phyloP scores from a whole-genome alignment of 2,797 vertebrate genomes.

The Hydrophis major region DNA sequence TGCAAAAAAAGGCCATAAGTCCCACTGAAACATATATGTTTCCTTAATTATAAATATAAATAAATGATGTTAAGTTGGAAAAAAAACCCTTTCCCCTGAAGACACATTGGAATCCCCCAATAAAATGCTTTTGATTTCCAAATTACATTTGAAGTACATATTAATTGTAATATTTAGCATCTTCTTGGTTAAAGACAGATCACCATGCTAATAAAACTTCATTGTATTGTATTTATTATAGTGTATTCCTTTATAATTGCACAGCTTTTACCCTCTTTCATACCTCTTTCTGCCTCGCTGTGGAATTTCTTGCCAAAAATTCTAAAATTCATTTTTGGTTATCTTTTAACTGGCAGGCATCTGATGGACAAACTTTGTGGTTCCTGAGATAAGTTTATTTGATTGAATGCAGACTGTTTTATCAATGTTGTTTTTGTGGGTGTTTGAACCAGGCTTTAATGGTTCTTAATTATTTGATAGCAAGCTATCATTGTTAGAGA shows the following conservation, averaged over 20 bases:
- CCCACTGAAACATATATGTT: conserved; percentile 29
- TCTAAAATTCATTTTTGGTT: background rate
- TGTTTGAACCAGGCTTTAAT: background rate
- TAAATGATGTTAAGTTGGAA: background rate
- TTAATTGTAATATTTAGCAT: background rate
- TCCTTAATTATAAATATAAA: conserved; percentile 9
- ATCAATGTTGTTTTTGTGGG: background rate
- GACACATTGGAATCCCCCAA: background rate
- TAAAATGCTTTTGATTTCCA: background rate
- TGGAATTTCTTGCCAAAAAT: background rate
- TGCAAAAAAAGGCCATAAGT: conserved; percentile 40
- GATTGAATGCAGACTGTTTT: background rate
- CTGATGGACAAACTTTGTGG: background rate
- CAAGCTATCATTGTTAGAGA: background rate
- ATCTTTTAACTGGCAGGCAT: background rate
- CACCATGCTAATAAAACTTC: background rate
- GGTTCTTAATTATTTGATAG: background rate
- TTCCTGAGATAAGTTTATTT: background rate
- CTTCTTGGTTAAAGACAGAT: background rate
- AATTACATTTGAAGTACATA: background rate
- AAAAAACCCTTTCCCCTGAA: conserved; percentile 15
- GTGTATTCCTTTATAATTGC: background rate
- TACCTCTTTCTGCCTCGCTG: background rate
- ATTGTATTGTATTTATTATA: background rate
- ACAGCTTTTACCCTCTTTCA: background rate